Evolutionary conservation across 2,113 vertebrate genomes (phyloP).

Genomic region (Alectura lathami): DNA sequence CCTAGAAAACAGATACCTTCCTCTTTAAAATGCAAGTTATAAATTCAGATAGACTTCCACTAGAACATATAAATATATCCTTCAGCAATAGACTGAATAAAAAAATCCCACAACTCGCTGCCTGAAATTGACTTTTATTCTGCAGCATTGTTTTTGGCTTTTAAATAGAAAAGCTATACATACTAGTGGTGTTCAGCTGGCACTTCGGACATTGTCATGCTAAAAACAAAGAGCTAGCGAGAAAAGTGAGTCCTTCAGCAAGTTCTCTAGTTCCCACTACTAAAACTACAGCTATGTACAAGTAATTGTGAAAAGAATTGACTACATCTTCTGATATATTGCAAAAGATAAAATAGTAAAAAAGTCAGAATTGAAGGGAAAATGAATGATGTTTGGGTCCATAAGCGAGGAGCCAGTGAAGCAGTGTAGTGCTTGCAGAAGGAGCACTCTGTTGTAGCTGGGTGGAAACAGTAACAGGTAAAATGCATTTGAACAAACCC

Average conservation of each 20-base stretch:
- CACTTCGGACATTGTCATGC: not conserved
- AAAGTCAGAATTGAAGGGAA: not conserved
- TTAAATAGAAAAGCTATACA: not conserved
- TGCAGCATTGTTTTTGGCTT: not conserved
- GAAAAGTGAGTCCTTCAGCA: not conserved
- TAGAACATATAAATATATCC: not conserved
- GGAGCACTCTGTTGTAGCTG: not conserved
- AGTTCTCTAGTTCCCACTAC: not conserved
- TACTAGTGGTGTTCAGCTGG: not conserved
- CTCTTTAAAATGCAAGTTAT: not conserved
- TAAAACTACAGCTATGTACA: not conserved
- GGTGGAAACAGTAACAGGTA: not conserved
- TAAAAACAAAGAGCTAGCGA: not conserved
- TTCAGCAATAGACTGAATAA: not conserved
- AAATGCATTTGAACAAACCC: not conserved
- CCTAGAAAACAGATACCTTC: constrained; percentile 27
- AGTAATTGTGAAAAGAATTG: not conserved
- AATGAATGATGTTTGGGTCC: not conserved
- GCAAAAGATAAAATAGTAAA: not conserved
- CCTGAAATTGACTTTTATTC: not conserved
- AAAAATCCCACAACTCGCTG: not conserved
- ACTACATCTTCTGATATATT: not conserved
- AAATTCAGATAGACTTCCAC: not conserved
- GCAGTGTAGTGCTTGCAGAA: not conserved
- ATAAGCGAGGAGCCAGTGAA: not conserved